A percentile compares a stretch with the other conserved stretches of the same genome.
These are phyloP conservation scores for Simalia tracyae DNA, from an alignment of 2,797 vertebrate genomes.

Conservation along the genomic window DNA sequence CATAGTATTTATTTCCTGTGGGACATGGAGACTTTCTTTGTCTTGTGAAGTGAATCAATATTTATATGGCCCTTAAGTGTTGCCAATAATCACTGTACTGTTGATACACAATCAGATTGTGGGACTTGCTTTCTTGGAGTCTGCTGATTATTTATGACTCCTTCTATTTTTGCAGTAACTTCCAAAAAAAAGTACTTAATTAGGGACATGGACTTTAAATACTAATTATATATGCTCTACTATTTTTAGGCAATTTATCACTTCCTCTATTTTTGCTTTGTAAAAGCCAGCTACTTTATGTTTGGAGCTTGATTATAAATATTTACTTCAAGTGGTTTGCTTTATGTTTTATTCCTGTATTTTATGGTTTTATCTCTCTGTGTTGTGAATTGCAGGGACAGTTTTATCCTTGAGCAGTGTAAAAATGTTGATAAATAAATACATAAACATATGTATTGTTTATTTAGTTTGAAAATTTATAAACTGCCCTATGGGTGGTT, in stretches of 20 bases:
- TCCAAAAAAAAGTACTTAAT: conserved; percentile 35
- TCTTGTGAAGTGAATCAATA: conserved; percentile 44
- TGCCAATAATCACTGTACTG: conserved; percentile 43
- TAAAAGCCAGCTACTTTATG: conserved; percentile 39
- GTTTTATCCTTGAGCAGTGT: neutral
- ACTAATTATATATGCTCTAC: conserved; percentile 35
- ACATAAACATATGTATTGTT: neutral
- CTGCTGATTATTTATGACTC: neutral
- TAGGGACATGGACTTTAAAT: neutral
- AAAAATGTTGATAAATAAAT: neutral
- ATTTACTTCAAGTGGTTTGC: conserved; percentile 31
- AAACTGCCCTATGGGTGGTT: neutral
- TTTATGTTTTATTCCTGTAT: conserved; percentile 16
- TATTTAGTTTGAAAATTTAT: neutral
- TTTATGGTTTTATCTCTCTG: conserved; percentile 5
- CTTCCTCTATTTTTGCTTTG: conserved; percentile 46
- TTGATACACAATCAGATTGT: conserved; percentile 28
- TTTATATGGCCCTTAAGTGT: conserved; percentile 47
- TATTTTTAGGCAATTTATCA: conserved; percentile 42
- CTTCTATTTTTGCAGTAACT: conserved; percentile 19
- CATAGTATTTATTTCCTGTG: conserved; percentile 53
- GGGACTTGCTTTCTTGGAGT: conserved; percentile 35
- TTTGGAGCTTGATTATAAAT: conserved; percentile 39
- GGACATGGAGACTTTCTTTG: conserved; percentile 51
- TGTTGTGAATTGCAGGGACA: neutral